phyloP scores from a whole-genome alignment of 2,888 invertebrate genomes.

The Rhagium mordax region DNA sequence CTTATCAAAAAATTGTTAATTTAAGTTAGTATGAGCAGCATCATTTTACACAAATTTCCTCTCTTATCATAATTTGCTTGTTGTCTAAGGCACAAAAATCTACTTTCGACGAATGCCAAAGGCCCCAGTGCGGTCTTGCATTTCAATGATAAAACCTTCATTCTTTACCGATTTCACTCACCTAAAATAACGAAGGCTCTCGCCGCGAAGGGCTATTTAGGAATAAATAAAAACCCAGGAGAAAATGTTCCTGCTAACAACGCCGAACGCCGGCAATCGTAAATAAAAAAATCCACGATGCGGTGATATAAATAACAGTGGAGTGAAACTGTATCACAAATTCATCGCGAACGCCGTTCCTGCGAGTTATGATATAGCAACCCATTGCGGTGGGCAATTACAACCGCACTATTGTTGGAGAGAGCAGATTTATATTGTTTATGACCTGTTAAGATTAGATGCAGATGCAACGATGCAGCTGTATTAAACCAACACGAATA shows the following conservation, averaged over 20 bases:
- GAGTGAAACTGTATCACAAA: background rate
- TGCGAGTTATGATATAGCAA: background rate
- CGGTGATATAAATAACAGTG: background rate
- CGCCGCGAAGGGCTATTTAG: background rate
- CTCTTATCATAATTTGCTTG: too few species aligned
- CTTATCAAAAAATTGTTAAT: too few species aligned
- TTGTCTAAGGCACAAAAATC: background rate
- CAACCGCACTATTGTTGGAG: conserved; percentile 24
- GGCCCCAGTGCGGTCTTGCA: background rate
- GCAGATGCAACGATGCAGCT: conserved; percentile 31
- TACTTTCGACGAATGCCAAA: background rate
- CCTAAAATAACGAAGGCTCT: background rate
- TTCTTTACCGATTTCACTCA: background rate
- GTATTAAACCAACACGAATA: conserved; percentile 34
- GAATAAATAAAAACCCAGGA: background rate
- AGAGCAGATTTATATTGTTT: conserved; percentile 35
- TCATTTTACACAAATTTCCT: too few species aligned
- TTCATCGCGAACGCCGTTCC: background rate
- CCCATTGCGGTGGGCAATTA: conserved; percentile 30
- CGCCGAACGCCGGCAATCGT: background rate
- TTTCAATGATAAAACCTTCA: background rate
- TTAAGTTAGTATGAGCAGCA: too few species aligned
- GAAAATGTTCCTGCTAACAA: background rate
- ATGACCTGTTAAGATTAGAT: conserved; percentile 38
- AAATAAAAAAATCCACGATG: background rate